Evolutionary conservation across 2,888 invertebrate genomes (phyloP).

Genomic region (Drosophila greeni): DNA sequence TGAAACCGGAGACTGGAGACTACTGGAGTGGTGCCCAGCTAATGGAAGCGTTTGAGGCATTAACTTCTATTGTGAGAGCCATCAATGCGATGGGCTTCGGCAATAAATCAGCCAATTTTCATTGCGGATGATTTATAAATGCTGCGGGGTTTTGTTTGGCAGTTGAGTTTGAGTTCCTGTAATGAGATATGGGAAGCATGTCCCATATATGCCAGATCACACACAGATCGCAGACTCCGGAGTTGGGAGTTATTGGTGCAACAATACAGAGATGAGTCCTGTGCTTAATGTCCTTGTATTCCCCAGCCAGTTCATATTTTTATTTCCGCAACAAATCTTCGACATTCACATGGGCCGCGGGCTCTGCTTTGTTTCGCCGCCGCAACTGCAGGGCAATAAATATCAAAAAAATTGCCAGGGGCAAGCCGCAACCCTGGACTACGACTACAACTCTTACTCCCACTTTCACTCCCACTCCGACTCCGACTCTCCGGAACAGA

Average conservation of each 20-base stretch:
- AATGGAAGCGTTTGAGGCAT: slow-evolving; percentile 14
- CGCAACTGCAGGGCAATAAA: slow-evolving; percentile 53
- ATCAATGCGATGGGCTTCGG: neutral
- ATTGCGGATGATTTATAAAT: slow-evolving; percentile 7
- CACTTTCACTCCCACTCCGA: neutral
- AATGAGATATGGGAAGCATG: neutral
- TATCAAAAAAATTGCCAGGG: slow-evolving; percentile 56
- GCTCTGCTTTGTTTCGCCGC: slow-evolving; percentile 27
- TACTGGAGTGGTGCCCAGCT: neutral
- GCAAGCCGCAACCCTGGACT: slow-evolving; percentile 8
- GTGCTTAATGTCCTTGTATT: neutral
- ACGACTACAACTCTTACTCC: neutral
- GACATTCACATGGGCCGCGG: slow-evolving; percentile 18
- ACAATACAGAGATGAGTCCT: neutral
- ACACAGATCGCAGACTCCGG: neutral
- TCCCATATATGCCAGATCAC: neutral
- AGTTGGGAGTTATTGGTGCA: neutral
- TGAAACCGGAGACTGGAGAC: slow-evolving; percentile 18
- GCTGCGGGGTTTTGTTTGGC: neutral
- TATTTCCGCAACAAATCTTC: slow-evolving; percentile 26
- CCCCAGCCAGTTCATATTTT: slow-evolving; percentile 16
- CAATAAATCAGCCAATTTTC: slow-evolving; percentile 22
- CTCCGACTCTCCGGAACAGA: neutral
- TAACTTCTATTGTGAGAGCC: slow-evolving; percentile 4
- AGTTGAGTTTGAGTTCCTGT: neutral